phyloP scores from a whole-genome alignment of 2,113 vertebrate species.

The Pleuronectes platessa region DNA sequence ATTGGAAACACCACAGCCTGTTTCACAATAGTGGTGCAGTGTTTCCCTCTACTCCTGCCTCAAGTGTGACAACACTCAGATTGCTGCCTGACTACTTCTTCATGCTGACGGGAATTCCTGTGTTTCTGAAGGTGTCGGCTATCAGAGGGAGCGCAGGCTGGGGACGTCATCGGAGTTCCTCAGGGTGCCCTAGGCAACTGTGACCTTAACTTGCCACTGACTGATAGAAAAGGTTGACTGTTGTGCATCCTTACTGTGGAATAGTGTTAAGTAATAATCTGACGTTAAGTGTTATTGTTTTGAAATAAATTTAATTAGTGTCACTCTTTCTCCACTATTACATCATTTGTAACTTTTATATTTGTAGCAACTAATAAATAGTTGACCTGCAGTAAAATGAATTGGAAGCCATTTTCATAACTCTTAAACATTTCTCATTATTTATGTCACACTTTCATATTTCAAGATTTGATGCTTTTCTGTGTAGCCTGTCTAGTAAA shows the following conservation, averaged over 20 bases:
- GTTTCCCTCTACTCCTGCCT: constrained; percentile 34
- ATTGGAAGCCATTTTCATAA: too few species aligned
- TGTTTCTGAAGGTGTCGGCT: constrained; percentile 27
- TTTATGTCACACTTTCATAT: too few species aligned
- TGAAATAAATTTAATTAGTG: neutral
- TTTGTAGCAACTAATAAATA: too few species aligned
- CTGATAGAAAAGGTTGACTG: neutral
- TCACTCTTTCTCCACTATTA: neutral
- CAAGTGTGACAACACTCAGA: constrained; percentile 29
- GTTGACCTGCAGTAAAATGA: neutral
- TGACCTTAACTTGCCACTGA: constrained; percentile 25
- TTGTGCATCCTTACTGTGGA: constrained; percentile 7
- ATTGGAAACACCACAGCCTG: constrained; percentile 41
- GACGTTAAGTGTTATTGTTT: neutral
- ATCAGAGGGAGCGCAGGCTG: constrained; percentile 29
- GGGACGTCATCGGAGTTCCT: constrained; percentile 47
- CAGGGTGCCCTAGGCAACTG: constrained; percentile 16
- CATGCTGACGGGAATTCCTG: constrained; percentile 44
- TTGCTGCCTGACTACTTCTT: constrained; percentile 26
- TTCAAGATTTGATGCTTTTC: too few species aligned
- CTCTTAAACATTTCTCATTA: too few species aligned
- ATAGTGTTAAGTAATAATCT: constrained; percentile 1
- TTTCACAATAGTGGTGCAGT: constrained; percentile 53
- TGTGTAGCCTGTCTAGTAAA: too few species aligned
- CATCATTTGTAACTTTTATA: neutral